Evolutionary conservation across 1,140 invertebrate species (phyloP), one percentile per base, ranked within the genome.

Genomic region (Ephestia elutella): DNA sequence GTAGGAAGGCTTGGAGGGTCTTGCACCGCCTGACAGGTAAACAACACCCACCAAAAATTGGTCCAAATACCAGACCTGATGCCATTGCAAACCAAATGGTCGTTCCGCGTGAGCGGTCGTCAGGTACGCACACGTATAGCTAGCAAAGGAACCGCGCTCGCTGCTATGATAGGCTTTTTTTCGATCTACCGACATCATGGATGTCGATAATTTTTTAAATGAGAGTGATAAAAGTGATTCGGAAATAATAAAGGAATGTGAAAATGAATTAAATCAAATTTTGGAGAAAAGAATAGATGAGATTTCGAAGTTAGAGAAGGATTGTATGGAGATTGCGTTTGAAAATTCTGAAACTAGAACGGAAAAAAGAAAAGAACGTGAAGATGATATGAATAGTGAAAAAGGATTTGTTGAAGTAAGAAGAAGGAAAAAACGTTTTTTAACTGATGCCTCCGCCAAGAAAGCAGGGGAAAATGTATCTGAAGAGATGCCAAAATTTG

Each of bases 121-220:
- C 10, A 38, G 54, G 54, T 55, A 15, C 54, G 17, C 32, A 55
- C 32, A 11, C 17, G 28, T 17, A 2, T n/a, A 49, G 7, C 30
- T 10, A 5, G 3, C 8, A 28, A 28, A 28, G 21, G 1, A 32
- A 10, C 11, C 30, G 30, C 30, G 30, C 4, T 32, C 30, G 30
- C 7, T 25, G 21, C 9, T 10, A 10, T 32, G 30, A 32, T 32
- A 17, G 5, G 15, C n/a, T n/a, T n/a, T n/a, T 49, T 49, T 5
- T 49, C 32, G 18, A 55, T 15, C 32, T 55, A 35, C 54, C 54
- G n/a, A 8, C 54, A 55, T 35, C 19, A 55, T 55, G 28, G 54
- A 55, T 38, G 54, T 38, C 2, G 54, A 55, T 19, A 55, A 38
- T 17, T 55, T 32, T 55, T 13, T 17, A n/a, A 10, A 55, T 19